Evolutionary conservation across 2,797 vertebrate genomes (phyloP).

Genomic region (Anguilla marmorata): DNA sequence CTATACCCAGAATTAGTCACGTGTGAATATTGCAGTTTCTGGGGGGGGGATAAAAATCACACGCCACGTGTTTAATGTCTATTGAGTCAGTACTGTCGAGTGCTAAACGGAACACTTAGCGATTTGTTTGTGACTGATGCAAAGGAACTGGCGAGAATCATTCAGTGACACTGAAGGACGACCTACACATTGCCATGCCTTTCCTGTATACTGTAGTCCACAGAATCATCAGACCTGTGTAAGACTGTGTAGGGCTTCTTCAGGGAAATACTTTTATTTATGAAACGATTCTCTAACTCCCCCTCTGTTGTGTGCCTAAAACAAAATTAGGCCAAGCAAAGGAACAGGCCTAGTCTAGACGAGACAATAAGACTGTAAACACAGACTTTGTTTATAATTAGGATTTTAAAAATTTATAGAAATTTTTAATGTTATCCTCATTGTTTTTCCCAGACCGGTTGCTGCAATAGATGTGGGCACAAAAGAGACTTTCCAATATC

Average conservation of each 20-base stretch:
- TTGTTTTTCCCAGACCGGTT: background rate
- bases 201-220: background rate
- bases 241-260: background rate
- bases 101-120: background rate
- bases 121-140: background rate
- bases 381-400: background rate
- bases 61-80: background rate
- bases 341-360: background rate
- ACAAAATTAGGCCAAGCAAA: background rate
- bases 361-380: background rate
- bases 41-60: background rate
- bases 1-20: background rate
- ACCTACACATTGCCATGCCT: background rate
- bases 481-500: background rate
- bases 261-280: background rate
- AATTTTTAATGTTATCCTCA: background rate
- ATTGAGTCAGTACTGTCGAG: background rate
- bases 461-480: background rate
- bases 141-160: background rate
- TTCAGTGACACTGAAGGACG: background rate
- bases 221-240: background rate
- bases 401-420: background rate
- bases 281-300: background rate
- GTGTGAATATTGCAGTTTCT: too few relatives aligned
- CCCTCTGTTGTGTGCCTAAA: background rate